Conservation (phyloP, 2,797 vertebrate genomes). For the Acanthurus tractus region DNA sequence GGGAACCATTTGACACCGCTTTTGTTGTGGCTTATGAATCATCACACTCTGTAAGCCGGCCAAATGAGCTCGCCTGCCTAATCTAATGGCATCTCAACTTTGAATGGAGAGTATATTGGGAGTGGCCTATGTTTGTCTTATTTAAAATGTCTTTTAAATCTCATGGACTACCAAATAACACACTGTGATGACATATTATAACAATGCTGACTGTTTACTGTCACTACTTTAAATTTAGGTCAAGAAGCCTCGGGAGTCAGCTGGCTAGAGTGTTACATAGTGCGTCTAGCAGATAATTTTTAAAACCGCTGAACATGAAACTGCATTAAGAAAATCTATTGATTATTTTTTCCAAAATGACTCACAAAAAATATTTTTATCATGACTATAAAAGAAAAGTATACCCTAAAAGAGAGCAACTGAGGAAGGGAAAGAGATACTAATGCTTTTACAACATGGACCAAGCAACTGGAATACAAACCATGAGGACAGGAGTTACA, state of each 20-base stretch:
- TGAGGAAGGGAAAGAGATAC: too few relatives aligned
- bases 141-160: too few relatives aligned
- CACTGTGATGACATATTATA: too few relatives aligned
- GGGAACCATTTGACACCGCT: slow-evolving; percentile 54
- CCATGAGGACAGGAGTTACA: too few relatives aligned
- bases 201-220: too few relatives aligned
- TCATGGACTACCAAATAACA: too few relatives aligned
- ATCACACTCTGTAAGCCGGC: slow-evolving; percentile 53
- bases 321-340: neutral
- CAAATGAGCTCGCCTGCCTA: slow-evolving; percentile 49
- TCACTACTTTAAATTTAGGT: too few relatives aligned
- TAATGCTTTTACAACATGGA: too few relatives aligned
- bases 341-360: too few relatives aligned
- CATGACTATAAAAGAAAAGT: neutral
- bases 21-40: slow-evolving; percentile 69
- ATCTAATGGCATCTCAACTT: slow-evolving; percentile 59
- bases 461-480: too few relatives aligned
- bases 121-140: neutral
- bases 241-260: neutral
- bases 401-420: too few relatives aligned
- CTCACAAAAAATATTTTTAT: too few relatives aligned
- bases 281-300: neutral
- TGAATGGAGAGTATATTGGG: neutral
- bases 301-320: neutral
- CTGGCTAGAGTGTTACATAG: neutral